Percentiles rank a stretch among this genome's conserved stretches.
These are phyloP conservation scores for Apamea crenata DNA, from an alignment of 2,888 invertebrate species.

Conservation along the genomic window DNA sequence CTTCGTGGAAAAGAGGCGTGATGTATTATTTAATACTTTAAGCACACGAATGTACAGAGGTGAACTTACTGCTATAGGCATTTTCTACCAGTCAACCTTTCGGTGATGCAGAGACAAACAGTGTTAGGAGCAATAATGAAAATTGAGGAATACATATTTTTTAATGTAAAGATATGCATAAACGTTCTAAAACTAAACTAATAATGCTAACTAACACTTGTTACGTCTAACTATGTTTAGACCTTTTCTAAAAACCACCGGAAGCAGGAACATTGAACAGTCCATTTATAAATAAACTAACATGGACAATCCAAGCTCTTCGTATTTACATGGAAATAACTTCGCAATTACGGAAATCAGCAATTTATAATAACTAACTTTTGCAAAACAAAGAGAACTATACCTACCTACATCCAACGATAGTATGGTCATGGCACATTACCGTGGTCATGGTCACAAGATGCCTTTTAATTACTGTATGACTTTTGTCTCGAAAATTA, in stretches of 20 bases:
- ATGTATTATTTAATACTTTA: too few relatives aligned
- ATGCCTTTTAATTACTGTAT: background rate
- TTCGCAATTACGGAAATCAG: conserved; percentile 26
- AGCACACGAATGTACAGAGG: too few relatives aligned
- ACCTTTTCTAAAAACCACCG: background rate
- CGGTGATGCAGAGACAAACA: too few relatives aligned
- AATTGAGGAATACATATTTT: too few relatives aligned
- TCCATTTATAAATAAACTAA: background rate
- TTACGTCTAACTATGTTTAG: background rate
- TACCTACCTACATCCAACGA: too few relatives aligned
- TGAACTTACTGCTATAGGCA: too few relatives aligned
- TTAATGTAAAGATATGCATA: too few relatives aligned
- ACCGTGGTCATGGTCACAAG: background rate
- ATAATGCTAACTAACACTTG: too few relatives aligned
- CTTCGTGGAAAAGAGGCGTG: background rate
- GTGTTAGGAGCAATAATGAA: too few relatives aligned
- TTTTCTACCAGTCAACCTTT: too few relatives aligned
- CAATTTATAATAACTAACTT: background rate
- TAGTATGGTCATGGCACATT: background rate
- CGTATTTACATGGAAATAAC: conserved; percentile 8
- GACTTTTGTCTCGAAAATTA: background rate
- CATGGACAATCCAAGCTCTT: conserved; percentile 4
- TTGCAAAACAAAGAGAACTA: conserved; percentile 28
- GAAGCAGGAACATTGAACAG: background rate
- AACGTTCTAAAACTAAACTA: too few relatives aligned